Conservation (phyloP, 53 echinoderm and acorn worm species). For the Henricia sp. region DNA sequence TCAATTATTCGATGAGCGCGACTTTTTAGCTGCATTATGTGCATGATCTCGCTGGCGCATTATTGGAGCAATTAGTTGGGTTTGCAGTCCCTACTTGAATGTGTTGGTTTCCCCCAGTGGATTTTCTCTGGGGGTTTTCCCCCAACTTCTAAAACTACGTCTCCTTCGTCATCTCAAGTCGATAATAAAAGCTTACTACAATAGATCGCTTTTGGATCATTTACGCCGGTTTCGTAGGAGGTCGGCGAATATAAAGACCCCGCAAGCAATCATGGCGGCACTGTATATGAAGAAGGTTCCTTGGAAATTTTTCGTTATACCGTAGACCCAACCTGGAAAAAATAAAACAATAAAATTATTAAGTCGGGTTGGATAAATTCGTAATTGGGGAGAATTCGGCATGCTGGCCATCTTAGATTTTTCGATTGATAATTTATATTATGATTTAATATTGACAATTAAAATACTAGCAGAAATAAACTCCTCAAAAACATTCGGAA, state of each 20-base stretch:
- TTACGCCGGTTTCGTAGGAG: background rate
- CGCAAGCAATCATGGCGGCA: background rate
- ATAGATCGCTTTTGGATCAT: background rate
- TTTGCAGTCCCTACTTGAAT: background rate
- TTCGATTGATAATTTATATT: background rate
- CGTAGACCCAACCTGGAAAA: slow-evolving; percentile 21
- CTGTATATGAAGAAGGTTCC: slow-evolving; percentile 18
- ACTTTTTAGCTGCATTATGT: too few relatives aligned
- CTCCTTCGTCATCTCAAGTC: background rate
- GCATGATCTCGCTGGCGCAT: background rate
- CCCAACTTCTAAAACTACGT: background rate
- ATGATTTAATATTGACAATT: too few relatives aligned
- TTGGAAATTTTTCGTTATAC: background rate
- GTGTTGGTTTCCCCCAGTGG: background rate
- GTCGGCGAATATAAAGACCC: background rate
- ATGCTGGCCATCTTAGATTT: background rate
- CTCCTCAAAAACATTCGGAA: background rate
- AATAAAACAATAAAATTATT: background rate
- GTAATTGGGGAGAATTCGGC: background rate
- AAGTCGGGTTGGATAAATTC: background rate
- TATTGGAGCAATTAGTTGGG: background rate
- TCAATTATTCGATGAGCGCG: too few relatives aligned
- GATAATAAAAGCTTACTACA: background rate
- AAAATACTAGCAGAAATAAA: too few relatives aligned
- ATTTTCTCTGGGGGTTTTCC: background rate